Evolutionary conservation across 2,888 invertebrate genomes (phyloP).

Genomic region (Leucophenga montana): DNA sequence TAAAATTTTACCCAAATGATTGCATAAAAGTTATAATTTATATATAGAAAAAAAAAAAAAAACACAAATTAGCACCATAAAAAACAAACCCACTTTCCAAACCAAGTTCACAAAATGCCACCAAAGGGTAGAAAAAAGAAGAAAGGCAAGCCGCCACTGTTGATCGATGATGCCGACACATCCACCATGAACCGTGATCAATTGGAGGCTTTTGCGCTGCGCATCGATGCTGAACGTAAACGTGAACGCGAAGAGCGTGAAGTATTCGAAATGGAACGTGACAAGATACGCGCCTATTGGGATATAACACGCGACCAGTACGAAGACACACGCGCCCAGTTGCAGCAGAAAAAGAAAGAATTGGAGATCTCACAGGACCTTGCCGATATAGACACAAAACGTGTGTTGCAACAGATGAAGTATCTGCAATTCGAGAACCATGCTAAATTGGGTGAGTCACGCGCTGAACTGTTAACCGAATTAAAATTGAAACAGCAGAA

Average conservation of each 20-base stretch:
- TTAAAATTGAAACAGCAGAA: conserved; percentile 89
- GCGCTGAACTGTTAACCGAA: conserved; percentile 87
- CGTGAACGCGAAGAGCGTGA: conserved; percentile 95
- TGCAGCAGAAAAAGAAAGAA: conserved; percentile 85
- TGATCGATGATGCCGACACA: conserved; percentile 93
- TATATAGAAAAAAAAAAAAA: no score
- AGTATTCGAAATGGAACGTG: conserved; percentile 95
- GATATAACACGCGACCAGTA: conserved; percentile 90
- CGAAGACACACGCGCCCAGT: conserved; percentile 74
- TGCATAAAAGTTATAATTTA: no score
- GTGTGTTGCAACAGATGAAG: conserved; percentile 93
- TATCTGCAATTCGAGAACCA: conserved; percentile 94
- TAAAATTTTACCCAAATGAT: no score
- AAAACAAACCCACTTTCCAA: no score
- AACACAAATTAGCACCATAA: no score
- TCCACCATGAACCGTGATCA: conserved; percentile 94
- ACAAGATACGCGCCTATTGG: conserved; percentile 95
- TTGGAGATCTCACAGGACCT: conserved; percentile 90
- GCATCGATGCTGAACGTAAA: conserved; percentile 92
- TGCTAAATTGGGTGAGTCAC: conserved; percentile 85
- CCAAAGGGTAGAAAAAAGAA: conserved; percentile 71
- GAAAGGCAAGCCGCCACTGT: conserved; percentile 70
- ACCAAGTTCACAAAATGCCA: conserved; percentile 48
- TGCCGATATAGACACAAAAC: conserved; percentile 89
- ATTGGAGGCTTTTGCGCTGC: conserved; percentile 89